Evolutionary conservation across 2,888 invertebrate genomes (phyloP), one percentile per base, ranked within the genome.

Genomic region (Aphidoletes aphidimyza): DNA sequence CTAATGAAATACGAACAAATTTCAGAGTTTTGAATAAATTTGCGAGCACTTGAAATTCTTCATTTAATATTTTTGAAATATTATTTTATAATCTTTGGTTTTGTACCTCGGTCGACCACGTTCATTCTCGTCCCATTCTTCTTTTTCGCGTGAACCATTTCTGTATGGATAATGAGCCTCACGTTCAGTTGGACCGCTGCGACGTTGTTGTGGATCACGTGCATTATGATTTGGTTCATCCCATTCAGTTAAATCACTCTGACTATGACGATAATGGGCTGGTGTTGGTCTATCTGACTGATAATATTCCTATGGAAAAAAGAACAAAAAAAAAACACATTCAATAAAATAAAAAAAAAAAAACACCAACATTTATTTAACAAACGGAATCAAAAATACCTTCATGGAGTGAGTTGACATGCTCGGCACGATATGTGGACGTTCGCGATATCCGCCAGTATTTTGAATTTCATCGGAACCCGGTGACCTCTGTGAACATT

Each of bases 361-460:
- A 37, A 8, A 81, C 3, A 34, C 3, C 30, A 2, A 19, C 19
- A 37, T 81, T 34, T 2, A 81, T n/a, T n/a, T n/a, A 8, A n/a
- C n/a, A 37, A 22, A 9, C n/a, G 19, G 34, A 36, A 81, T 14
- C n/a, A 0, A 47, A 83, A 19, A 42, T 90, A 94, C 94, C 94
- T 94, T 94, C 88, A 94, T 93, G 87, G 93, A 94, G 88, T 93
- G 94, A 87, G 93, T 92, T 86, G 94, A 94, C 88, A 93, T 92
- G 88, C 94, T 94, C 89, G 93, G 93, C 85, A 93, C 92, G 87
- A 94, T 90, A 86, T 89, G 90, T 86, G 92, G 90, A 87, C 88
- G 90, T 87, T 90, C 92, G 86, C 90, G 90, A 88, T 89, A 90
- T 86, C 87, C 89, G 85, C 87, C 87, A 85, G 86, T 86, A 85